Evolutionary conservation across 2,113 vertebrate species (phyloP).

Genomic region (Hipposideros armiger): DNA sequence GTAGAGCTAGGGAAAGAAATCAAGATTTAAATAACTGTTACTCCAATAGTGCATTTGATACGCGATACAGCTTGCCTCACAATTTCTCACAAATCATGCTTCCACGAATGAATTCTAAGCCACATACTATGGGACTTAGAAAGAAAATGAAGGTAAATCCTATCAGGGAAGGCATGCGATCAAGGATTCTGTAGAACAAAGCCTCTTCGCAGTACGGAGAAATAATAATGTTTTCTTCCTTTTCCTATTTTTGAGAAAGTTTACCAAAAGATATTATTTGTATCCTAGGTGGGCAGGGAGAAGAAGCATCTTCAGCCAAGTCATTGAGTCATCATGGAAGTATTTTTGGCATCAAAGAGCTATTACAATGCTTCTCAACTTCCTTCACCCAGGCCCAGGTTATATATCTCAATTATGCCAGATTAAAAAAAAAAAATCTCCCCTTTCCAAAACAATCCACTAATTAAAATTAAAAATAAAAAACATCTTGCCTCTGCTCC

Average conservation of each 20-base stretch:
- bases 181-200: background rate
- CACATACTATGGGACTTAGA: background rate
- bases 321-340: background rate
- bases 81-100: constrained; percentile 13
- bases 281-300: background rate
- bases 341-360: background rate
- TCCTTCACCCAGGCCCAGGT: background rate
- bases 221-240: background rate
- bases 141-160: background rate
- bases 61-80: constrained; percentile 67
- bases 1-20: constrained; percentile 91
- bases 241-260: background rate
- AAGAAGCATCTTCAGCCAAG: background rate
- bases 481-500: background rate
- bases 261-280: background rate
- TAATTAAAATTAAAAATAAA: background rate
- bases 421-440: background rate
- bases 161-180: background rate
- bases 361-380: background rate
- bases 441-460: background rate
- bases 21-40: constrained; percentile 61
- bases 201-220: background rate
- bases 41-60: constrained; percentile 48
- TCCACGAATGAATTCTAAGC: background rate
- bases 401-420: background rate